A percentile compares a stretch with the other conserved stretches of the same genome.
Evolutionary conservation across 2,888 invertebrate species (phyloP).

Genomic region (Drosophila nr. medialis): DNA sequence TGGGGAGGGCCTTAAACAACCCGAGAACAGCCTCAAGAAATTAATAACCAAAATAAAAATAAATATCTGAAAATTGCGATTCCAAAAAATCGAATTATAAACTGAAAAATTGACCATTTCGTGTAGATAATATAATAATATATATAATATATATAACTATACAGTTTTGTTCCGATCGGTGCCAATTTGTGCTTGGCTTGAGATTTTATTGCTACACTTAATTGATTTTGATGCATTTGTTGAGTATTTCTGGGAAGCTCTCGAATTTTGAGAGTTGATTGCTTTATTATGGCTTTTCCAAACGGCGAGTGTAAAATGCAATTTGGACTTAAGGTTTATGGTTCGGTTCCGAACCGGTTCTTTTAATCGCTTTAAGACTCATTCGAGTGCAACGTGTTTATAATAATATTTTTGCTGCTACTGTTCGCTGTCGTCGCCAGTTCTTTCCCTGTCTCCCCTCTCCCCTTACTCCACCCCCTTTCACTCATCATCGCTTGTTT

Average conservation of each 20-base stretch:
- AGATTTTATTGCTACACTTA: not conserved
- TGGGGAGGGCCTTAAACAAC: no score
- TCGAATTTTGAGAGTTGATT: not conserved
- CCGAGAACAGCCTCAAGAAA: no score
- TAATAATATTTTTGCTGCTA: conserved; percentile 59
- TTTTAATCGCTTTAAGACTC: conserved; percentile 36
- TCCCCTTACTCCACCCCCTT: not conserved
- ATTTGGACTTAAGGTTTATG: conserved; percentile 47
- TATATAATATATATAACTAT: not conserved
- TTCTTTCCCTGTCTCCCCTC: not conserved
- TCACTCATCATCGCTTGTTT: conserved; percentile 26
- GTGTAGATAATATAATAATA: not conserved
- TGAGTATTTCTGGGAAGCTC: not conserved
- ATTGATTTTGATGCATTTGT: not conserved
- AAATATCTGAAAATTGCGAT: no score
- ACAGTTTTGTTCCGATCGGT: not conserved
- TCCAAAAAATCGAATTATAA: no score
- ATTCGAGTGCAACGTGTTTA: conserved; percentile 63
- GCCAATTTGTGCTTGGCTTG: no score
- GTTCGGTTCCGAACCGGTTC: conserved; percentile 58
- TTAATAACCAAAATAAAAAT: no score
- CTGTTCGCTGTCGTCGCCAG: conserved; percentile 46
- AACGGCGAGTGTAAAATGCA: conserved; percentile 25
- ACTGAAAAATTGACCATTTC: not conserved
- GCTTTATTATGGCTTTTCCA: conserved; percentile 2